Conservation (phyloP, 2,888 invertebrate genomes). For the Pristionchus mayeri region DNA sequence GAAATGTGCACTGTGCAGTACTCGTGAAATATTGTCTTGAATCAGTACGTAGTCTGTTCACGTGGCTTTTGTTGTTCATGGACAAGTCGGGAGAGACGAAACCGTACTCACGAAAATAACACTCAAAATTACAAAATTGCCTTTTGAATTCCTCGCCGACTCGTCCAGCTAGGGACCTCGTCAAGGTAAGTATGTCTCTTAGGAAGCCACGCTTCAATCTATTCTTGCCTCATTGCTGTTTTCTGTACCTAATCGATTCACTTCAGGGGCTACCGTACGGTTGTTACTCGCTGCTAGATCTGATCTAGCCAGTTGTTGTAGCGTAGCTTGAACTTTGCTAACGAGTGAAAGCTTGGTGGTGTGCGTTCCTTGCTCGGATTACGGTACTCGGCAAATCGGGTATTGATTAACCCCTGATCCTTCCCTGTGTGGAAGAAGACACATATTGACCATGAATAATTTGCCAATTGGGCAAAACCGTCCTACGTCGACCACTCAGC, state of each 20-base stretch:
- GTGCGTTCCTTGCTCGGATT: not conserved
- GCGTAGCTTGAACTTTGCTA: constrained; percentile 20
- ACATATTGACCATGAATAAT: not conserved
- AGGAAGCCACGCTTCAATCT: constrained; percentile 1
- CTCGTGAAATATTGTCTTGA: constrained; percentile 7
- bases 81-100: not conserved
- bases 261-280: constrained; percentile 40
- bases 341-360: constrained; percentile 22
- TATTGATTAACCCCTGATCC: not conserved
- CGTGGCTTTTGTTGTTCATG: not conserved
- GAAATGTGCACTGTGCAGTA: not conserved
- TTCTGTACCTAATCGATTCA: not conserved
- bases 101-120: not conserved
- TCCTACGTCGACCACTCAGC: not conserved
- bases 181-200: constrained; percentile 5
- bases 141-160: not conserved
- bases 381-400: not conserved
- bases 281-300: constrained; percentile 38
- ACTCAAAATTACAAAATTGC: too few relatives aligned
- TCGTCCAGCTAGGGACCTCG: not conserved
- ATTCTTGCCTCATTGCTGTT: not conserved
- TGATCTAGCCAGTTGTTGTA: constrained; percentile 20
- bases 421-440: not conserved
- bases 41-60: constrained; percentile 4
- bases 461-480: not conserved